Conservation (phyloP, 2,888 invertebrate species). For the Zhuqinia jingwanae region DNA sequence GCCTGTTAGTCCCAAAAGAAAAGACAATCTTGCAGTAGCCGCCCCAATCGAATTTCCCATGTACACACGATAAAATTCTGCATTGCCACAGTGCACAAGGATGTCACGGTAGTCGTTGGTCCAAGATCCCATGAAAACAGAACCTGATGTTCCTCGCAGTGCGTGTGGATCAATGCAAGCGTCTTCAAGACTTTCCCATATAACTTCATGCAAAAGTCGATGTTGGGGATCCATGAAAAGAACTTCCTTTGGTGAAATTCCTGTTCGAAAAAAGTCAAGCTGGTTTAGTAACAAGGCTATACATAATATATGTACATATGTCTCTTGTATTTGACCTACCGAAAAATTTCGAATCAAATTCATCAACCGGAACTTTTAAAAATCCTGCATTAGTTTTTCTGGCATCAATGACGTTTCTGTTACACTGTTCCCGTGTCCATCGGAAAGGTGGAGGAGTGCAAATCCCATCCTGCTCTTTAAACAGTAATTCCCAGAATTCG, state of each 20-base stretch:
- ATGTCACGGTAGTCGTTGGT: conserved; percentile 63
- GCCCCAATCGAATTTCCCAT: conserved; percentile 65
- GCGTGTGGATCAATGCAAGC: conserved; percentile 44
- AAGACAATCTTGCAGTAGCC: conserved; percentile 48
- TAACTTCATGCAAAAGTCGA: conserved; percentile 58
- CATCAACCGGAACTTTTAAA: conserved; percentile 58
- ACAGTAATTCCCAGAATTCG: conserved; percentile 59
- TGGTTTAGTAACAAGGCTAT: no score
- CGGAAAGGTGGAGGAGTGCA: conserved; percentile 44
- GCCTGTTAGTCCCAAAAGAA: conserved; percentile 53
- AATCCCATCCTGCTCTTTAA: conserved; percentile 29
- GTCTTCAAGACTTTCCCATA: conserved; percentile 66
- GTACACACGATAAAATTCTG: conserved; percentile 52
- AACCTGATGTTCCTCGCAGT: conserved; percentile 36
- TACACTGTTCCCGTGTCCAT: conserved; percentile 37
- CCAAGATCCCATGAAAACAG: conserved; percentile 67
- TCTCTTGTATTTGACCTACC: conserved; percentile 6
- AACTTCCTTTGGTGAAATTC: conserved; percentile 56
- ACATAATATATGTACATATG: no score
- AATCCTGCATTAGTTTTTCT: conserved; percentile 61
- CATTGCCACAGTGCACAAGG: neutral
- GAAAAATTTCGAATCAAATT: conserved; percentile 68
- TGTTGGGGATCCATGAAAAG: conserved; percentile 27
- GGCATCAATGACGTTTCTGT: conserved; percentile 1
- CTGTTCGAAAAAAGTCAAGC: neutral